Base-by-base conservation (phyloP, 1,140 invertebrate species). In the Hyphantria cunea region DNA sequence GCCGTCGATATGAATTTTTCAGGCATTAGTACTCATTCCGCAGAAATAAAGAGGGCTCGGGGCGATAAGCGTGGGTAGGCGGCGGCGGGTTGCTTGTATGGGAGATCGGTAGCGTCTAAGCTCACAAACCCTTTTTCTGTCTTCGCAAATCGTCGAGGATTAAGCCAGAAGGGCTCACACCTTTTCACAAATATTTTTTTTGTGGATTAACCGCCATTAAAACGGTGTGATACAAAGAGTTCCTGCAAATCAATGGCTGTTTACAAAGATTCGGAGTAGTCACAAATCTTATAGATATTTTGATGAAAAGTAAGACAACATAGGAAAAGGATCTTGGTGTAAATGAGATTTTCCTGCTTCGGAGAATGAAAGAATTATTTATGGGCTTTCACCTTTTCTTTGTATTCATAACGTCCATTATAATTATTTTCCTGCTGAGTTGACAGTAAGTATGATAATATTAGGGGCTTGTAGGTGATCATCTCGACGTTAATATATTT, bases 111-210 rank as follows among this genome's bases (percentile, higher is more conserved):
- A 70, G 65, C 73, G 66, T 71, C 74, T 82, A 81, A 86, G 81
- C 78, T 70, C 54, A 45, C 62, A 68, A 82, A 88, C 83, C 83
- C 84, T 83, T 89, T 90, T 89, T 85, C 76, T 82, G 71, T 86
- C 80, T 89, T 84, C 77, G 80, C 80, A 90, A 90, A 89, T 87
- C 84, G 86, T 83, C 80, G 79, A 72, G 84, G 84, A 90, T 89
- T 90, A 90, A 83, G 78, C 63, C 68, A 66, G 70, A 71, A 81
- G 72, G 76, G 78, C 74, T 90, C 78, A 75, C 83, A 88, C 87
- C 85, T 89, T 89, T 82, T 77, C 72, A 67, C 68, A 73, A 81
- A 85, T 82, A 87, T 85, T 84, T 84, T 25, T 74, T 78, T 89
- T 84, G 74, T 71, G 80, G 74, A 75, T 82, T 75, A 88, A 76